A percentile compares a stretch with the other conserved stretches of the same genome.
These are phyloP conservation scores for Zosterops borbonicus DNA, from an alignment of 2,113 vertebrate genomes.

Conservation along the genomic window DNA sequence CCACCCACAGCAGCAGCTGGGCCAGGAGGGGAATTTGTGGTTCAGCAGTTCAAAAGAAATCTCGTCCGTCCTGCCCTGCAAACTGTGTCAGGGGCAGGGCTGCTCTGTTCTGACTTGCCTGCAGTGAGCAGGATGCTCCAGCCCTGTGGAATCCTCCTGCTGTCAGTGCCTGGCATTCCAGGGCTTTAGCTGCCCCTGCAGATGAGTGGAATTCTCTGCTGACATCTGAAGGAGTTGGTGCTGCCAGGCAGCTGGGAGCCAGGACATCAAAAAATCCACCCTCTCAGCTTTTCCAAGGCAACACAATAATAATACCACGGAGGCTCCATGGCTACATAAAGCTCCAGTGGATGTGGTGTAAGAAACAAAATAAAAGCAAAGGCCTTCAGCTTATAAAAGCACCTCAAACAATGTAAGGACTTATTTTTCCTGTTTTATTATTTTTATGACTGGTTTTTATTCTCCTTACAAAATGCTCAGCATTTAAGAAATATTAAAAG, in stretches of 20 bases:
- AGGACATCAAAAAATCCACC: not conserved
- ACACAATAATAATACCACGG: not conserved
- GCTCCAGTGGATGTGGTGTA: not conserved
- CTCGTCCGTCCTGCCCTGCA: not conserved
- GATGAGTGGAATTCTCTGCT: not conserved
- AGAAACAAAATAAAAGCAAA: slow-evolving; percentile 7
- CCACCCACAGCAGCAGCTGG: not conserved
- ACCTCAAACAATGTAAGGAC: not conserved
- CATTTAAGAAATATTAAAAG: slow-evolving; percentile 10
- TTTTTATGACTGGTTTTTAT: slow-evolving; percentile 22
- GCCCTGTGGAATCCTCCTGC: not conserved
- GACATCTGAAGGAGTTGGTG: not conserved
- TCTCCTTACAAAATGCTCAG: not conserved
- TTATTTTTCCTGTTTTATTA: slow-evolving; percentile 2
- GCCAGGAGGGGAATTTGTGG: slow-evolving; percentile 12
- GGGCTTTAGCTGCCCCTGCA: not conserved
- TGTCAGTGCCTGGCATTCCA: not conserved
- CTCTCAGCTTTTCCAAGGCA: slow-evolving; percentile 7
- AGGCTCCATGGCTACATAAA: not conserved
- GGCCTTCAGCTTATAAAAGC: not conserved
- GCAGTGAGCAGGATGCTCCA: slow-evolving; percentile 60
- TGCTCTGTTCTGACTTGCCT: slow-evolving; percentile 79
- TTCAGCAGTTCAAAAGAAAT: slow-evolving; percentile 41
- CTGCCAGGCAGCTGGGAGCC: not conserved
- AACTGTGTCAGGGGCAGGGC: slow-evolving; percentile 52